These are phyloP conservation scores for Dipus sagitta DNA, from an alignment of 2,797 vertebrate species.

Conservation along the genomic window DNA sequence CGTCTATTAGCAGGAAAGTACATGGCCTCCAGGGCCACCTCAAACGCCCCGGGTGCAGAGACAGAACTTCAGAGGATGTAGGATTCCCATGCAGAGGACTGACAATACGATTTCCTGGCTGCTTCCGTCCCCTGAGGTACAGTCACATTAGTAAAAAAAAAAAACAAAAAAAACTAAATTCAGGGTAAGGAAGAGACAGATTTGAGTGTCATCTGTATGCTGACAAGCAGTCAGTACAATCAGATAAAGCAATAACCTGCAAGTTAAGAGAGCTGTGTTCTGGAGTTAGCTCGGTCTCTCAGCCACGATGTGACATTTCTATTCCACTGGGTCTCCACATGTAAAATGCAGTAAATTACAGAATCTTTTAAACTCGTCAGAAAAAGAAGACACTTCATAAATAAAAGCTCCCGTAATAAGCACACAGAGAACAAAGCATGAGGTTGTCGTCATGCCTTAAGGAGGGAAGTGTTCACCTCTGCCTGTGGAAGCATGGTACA, in stretches of 20 bases:
- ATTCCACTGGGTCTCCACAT: conserved; percentile 60
- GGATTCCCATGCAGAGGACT: conserved; percentile 43
- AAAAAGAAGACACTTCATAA: conserved; percentile 61
- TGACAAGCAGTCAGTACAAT: conserved; percentile 59
- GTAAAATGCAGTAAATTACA: conserved; percentile 50
- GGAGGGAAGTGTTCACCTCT: background rate
- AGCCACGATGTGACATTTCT: conserved; percentile 49
- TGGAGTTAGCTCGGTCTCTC: conserved; percentile 24
- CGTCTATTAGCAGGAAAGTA: conserved; percentile 22
- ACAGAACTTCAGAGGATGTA: conserved; percentile 56
- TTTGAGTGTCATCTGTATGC: conserved; percentile 48
- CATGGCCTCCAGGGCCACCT: conserved; percentile 34
- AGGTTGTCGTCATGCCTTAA: background rate
- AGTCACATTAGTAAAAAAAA: background rate
- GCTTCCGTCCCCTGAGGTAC: conserved; percentile 61
- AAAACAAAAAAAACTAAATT: conserved; percentile 13
- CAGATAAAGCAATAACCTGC: conserved; percentile 71
- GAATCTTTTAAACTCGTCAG: conserved; percentile 55
- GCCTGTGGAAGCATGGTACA: background rate
- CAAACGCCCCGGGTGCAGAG: background rate
- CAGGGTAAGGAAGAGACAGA: conserved; percentile 64
- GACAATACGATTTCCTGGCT: conserved; percentile 6
- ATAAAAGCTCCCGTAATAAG: conserved; percentile 51
- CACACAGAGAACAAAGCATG: conserved; percentile 5
- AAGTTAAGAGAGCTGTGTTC: conserved; percentile 45